Base-by-base conservation (phyloP, 2,797 vertebrate species). In the Sorex maritimensis region DNA sequence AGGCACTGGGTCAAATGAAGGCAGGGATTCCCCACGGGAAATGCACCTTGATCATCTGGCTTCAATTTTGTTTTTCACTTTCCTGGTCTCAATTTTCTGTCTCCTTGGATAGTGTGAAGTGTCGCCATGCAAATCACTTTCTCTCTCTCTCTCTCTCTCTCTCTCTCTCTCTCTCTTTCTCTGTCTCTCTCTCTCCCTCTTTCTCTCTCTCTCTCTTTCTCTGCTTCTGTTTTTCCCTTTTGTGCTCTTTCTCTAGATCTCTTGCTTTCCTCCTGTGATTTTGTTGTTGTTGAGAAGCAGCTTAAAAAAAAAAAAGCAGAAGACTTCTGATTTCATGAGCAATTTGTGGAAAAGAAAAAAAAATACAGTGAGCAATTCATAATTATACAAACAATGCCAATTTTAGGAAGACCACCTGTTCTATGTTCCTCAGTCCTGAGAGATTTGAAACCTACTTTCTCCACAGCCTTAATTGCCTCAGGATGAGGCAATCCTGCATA, bases 401-500 rank as follows among this genome's bases (percentile, higher is more conserved):
- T 95, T 97, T 95, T 95, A 86, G 95, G 94, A 98, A 97, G 97
- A 98, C 97, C 96, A 98, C 98, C 98, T 98, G 98, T 97, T 98
- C 97, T 95, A 96, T 97, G 98, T 97, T 92, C 97, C 96, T 96
- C 90, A 96, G 91, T 95, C 97, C 97, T 97, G 82, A 94, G 97
- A 98, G 97, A 98, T 97, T 97, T 97, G 97, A 98, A 98, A 98
- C 95, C 97, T 96, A 97, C 94, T 98, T 98, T 97, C 95, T 97
- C 97, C 95, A 92, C 97, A 98, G 97, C 95, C 97, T 97, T 98
- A 98, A 98, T 98, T 98, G 97, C 96, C 98, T 98, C 98, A 98
- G 98, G 98, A 98, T 98, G 98, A 98, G 97, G 98, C 98, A 98
- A 97, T 98, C 97, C 98, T 97, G 96, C 98, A 98, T 98, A 97